A percentile compares a stretch with the other conserved stretches of the same genome.
phyloP scores from a whole-genome alignment of 2,888 invertebrate species.

The Griposia aprilina region DNA sequence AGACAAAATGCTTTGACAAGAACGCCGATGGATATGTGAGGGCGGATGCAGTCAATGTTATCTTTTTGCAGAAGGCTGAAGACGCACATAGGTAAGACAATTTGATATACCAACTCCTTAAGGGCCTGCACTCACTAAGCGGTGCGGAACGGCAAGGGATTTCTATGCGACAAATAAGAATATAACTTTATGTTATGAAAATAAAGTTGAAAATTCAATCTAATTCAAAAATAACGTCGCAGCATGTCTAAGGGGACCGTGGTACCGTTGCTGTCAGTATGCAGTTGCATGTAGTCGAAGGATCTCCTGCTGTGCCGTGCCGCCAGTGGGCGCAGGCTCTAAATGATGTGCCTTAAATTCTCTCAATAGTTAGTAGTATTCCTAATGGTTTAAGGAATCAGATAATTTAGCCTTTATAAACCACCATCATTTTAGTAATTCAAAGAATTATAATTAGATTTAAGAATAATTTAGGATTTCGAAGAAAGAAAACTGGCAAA shows the following conservation, averaged over 20 bases:
- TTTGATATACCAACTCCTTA: not conserved
- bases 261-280: not conserved
- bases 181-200: not conserved
- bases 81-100: conserved; percentile 88
- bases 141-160: not conserved
- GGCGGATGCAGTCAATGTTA: conserved; percentile 92
- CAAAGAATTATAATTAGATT: not conserved
- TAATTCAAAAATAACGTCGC: not conserved
- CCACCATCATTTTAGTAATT: not conserved
- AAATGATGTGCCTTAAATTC: not conserved
- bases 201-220: not conserved
- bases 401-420: not conserved
- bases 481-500: not conserved
- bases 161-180: too few species aligned
- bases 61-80: conserved; percentile 92
- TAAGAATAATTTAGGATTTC: not conserved
- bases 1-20: conserved; percentile 96
- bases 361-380: not conserved
- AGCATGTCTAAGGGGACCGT: too few species aligned
- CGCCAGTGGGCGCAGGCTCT: too few species aligned
- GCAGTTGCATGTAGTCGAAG: not conserved
- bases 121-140: not conserved
- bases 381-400: not conserved
- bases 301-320: too few species aligned
- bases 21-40: conserved; percentile 94